Conservation (phyloP, 2,888 invertebrate species). For the Cosmorhoe ocellata region DNA sequence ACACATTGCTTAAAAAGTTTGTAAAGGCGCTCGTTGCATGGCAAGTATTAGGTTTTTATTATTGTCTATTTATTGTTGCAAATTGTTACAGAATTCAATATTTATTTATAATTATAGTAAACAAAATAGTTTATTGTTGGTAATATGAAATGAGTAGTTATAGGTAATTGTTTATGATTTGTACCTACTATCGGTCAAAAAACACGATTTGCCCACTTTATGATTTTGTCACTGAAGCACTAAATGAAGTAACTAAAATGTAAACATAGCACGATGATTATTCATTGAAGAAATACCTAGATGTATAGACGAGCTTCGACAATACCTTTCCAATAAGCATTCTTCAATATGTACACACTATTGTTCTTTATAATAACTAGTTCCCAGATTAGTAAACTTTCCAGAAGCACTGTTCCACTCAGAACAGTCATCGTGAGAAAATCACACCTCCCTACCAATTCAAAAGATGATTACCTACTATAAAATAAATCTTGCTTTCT, state of each 20-base stretch:
- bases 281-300: background rate
- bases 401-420: conserved; percentile 39
- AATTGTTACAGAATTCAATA: too few relatives aligned
- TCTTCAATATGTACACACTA: conserved; percentile 42
- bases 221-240: too few relatives aligned
- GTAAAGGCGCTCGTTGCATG: conserved; percentile 8
- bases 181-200: too few relatives aligned
- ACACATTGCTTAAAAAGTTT: conserved; percentile 13
- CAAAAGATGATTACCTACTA: background rate
- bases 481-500: background rate
- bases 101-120: too few relatives aligned
- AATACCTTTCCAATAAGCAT: conserved; percentile 41
- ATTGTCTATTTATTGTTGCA: too few relatives aligned
- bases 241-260: too few relatives aligned
- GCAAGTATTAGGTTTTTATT: too few relatives aligned
- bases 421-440: conserved; percentile 14
- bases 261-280: too few relatives aligned
- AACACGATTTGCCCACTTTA: too few relatives aligned
- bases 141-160: too few relatives aligned
- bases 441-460: background rate
- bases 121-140: too few relatives aligned
- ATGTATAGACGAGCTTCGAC: conserved; percentile 27
- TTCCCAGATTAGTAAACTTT: conserved; percentile 68
- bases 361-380: conserved; percentile 55
- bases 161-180: too few relatives aligned